Evolutionary conservation across 1,140 invertebrate genomes (phyloP), one percentile per base, ranked within the genome.

Genomic region (Saccostrea glomerata): DNA sequence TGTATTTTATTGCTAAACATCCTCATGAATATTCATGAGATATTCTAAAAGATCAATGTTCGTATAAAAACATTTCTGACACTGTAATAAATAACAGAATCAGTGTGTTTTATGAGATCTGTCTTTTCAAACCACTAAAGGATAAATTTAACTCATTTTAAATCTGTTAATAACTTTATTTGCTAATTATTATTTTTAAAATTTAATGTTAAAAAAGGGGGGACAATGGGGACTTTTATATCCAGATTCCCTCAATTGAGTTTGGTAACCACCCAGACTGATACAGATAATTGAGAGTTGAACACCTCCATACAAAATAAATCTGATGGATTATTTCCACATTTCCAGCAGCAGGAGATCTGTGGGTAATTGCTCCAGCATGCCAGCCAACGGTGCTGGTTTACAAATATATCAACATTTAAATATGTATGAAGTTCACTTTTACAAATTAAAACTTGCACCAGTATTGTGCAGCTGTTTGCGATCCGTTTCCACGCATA

Each of bases 401-500:
- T 30, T 77, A 77, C 70, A 77, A 77, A 77, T 77, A 77, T 77
- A 77, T 77, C 70, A 77, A 77, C 70, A 30, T 77, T 23, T 77
- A 30, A 77, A 77, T 77, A 77, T 77, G 25, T 77, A 77, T 77
- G 25, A 77, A 77, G 25, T 77, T 77, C 70, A 77, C 70, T 77
- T 77, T 77, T 36, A 77, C 70, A 77, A 77, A 77, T 77, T 77
- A 36, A 47, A 77, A 77, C 70, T 77, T 77, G 70, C 25, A 9
- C 9, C 70, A 6, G 30, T 30, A 77, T 77, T 77, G 60, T 66
- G 60, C 60, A 66, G 60, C 60, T 66, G 70, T 77, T 77, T 77
- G 70, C 25, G 1, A 36, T 36, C 70, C 25, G 11, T 0, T 30
- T 77, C 70, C 70, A 77, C 25, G 12, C 25, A 30, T 36, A 30